Percentiles rank a stretch among this genome's conserved stretches.
phyloP scores from a whole-genome alignment of 2,113 vertebrate genomes.

The Barnardius zonarius region DNA sequence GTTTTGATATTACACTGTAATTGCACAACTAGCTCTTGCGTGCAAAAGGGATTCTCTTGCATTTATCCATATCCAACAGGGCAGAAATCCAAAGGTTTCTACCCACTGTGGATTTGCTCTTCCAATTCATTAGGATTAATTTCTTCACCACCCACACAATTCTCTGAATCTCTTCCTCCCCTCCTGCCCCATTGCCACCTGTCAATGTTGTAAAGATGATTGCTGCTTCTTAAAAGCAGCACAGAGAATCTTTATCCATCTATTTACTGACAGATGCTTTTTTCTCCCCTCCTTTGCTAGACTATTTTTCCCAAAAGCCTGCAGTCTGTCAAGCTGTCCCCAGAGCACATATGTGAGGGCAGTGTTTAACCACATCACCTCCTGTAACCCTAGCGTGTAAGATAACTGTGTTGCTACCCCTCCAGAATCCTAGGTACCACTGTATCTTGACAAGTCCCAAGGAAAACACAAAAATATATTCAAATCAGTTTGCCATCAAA shows the following conservation, averaged over 20 bases:
- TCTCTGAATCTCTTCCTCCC: slow-evolving; percentile 20
- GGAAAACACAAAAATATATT: neutral
- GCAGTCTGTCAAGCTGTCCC: slow-evolving; percentile 13
- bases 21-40: slow-evolving; percentile 40
- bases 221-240: slow-evolving; percentile 40
- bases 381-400: neutral
- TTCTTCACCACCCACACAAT: slow-evolving; percentile 47
- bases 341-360: neutral
- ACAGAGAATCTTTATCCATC: slow-evolving; percentile 8
- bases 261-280: slow-evolving; percentile 47
- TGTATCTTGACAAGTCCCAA: neutral
- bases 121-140: slow-evolving; percentile 66
- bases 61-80: slow-evolving; percentile 32
- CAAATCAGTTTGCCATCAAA: neutral
- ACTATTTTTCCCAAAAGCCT: slow-evolving; percentile 13
- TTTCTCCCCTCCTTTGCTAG: neutral
- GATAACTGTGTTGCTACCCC: neutral
- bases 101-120: slow-evolving; percentile 33
- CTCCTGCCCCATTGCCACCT: slow-evolving; percentile 40
- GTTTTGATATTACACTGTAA: slow-evolving; percentile 19
- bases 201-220: slow-evolving; percentile 37
- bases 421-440: neutral
- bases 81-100: slow-evolving; percentile 58
- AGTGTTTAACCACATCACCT: neutral
- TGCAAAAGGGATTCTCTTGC: slow-evolving; percentile 42